Evolutionary conservation across 2,888 invertebrate genomes (phyloP), one percentile per base, ranked within the genome.

Genomic region (Andrena minutula): DNA sequence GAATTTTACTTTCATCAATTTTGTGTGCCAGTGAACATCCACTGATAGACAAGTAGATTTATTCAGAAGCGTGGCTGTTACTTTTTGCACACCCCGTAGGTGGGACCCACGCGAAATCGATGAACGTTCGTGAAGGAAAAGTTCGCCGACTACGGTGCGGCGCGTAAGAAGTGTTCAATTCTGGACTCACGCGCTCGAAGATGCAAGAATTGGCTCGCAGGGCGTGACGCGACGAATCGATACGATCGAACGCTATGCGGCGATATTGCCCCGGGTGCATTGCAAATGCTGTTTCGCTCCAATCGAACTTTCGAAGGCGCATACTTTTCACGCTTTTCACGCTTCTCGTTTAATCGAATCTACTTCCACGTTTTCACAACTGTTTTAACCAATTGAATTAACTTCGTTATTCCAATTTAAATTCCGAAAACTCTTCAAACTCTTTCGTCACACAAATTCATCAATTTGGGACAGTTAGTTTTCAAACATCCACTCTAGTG

Each of bases 221-320:
- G 78, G 75, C 78, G 78, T 82, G 83, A 76, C 81, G 66, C 68
- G 71, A 72, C 69, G 64, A 81, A 86, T 85, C 86, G 83, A 87
- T 86, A 79, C 56, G 81, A 85, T 87, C 83, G 79, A 87, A 83
- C 77, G 71, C 53, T 30, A 68, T 63, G 60, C 80, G 70, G 51
- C 53, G 51, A 23, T 3, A n/a, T 53, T 53, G 6, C 12, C 10
- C 3, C 51, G 28, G 8, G 41, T 16, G 41, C 16, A 41, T 16
- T 6, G 51, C 20, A 23, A 20, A 23, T 23, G 30, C 20, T 53
- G 23, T 12, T 12, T 53, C 26, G 41, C 49, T 32, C n/a, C 60
- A 32, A 58, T 58, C 58, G 16, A 28, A 26, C 28, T 28, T 16
- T 10, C 4, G 16, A 56, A 26, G 1, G 0, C 28, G 28, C 23